Conservation (phyloP, 2,888 invertebrate species). For the Epinotia ramella region DNA sequence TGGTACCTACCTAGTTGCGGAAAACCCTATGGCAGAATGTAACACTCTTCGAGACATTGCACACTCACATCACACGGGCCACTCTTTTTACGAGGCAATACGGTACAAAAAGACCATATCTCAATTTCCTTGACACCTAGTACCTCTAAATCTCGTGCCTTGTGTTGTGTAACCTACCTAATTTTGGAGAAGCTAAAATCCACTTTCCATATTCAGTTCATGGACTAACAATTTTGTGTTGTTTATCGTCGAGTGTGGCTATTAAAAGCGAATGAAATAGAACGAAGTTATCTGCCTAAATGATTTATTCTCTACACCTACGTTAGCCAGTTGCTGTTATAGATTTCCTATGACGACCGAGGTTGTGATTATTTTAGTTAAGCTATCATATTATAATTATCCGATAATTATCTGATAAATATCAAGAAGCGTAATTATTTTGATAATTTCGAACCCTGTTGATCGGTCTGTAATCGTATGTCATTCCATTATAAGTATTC, state of each 20-base stretch:
- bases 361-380: slow-evolving; percentile 38
- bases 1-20: no score
- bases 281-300: slow-evolving; percentile 1
- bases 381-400: no score
- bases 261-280: no score
- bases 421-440: no score
- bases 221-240: not conserved
- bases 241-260: no score
- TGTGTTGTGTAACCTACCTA: not conserved
- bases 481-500: no score
- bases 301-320: slow-evolving; percentile 25
- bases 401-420: no score
- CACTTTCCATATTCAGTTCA: slow-evolving; percentile 6
- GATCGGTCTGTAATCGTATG: no score
- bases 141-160: not conserved
- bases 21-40: no score
- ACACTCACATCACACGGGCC: not conserved
- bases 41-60: not conserved
- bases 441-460: no score
- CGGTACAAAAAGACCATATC: not conserved
- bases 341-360: slow-evolving; percentile 41
- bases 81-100: not conserved
- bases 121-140: not conserved
- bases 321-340: slow-evolving; percentile 26
- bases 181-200: slow-evolving; percentile 4